These are phyloP conservation scores for Drosophila nasuta DNA, from an alignment of 1,140 invertebrate species.

Conservation along the genomic window DNA sequence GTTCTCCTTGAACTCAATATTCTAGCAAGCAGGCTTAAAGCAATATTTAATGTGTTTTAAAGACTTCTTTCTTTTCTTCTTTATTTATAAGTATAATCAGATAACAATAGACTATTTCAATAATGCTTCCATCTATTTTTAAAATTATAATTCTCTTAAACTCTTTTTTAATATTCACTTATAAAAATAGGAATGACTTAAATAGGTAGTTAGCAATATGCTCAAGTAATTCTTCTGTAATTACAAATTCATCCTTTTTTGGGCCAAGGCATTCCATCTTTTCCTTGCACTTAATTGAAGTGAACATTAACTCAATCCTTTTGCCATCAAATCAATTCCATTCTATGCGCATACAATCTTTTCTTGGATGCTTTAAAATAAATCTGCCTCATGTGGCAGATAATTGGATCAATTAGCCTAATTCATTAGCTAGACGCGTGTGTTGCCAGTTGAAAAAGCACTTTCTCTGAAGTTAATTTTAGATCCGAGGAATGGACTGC, in stretches of 20 bases:
- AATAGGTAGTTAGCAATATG: not conserved
- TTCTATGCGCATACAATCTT: not conserved
- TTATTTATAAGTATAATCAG: no score
- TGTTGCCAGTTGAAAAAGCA: constrained; percentile 10
- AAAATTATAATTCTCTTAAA: no score
- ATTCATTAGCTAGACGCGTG: constrained; percentile 34
- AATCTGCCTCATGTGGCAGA: constrained; percentile 28
- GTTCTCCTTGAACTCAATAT: no score
- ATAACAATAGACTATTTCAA: no score
- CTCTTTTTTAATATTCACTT: no score
- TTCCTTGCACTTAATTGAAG: not conserved
- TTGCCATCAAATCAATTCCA: not conserved
- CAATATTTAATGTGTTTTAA: no score
- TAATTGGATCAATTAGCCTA: constrained; percentile 58
- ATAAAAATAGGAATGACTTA: no score
- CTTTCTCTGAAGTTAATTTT: constrained; percentile 11
- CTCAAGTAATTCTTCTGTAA: not conserved
- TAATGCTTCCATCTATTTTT: no score
- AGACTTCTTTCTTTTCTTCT: no score
- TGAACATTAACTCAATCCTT: not conserved
- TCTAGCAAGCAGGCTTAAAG: no score
- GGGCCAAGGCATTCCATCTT: not conserved
- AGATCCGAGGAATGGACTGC: not conserved
- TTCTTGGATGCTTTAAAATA: not conserved
- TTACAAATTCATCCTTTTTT: no score